These are phyloP conservation scores for Solen grandis DNA, from an alignment of 1,140 invertebrate species.

Conservation along the genomic window DNA sequence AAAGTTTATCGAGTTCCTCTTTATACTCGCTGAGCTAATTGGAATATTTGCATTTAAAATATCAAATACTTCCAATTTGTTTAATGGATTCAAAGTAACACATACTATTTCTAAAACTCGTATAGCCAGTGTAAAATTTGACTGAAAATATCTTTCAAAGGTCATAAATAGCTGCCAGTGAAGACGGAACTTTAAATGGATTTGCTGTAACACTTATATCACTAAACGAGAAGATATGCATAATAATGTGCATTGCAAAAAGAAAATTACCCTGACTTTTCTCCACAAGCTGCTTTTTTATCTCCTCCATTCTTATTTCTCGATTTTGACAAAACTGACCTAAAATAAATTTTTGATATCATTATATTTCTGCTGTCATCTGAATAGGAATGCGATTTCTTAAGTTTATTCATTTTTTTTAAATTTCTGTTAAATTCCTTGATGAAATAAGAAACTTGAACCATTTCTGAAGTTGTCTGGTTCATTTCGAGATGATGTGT, in stretches of 20 bases:
- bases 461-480: conserved; percentile 5
- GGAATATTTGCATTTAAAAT: background rate
- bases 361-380: conserved; percentile 14
- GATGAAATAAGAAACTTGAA: conserved; percentile 21
- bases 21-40: background rate
- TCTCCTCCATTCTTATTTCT: background rate
- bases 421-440: background rate
- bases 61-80: background rate
- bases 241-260: conserved; percentile 17
- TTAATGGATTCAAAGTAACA: conserved; percentile 11
- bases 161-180: conserved; percentile 26
- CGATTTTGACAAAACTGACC: background rate
- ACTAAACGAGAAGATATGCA: background rate
- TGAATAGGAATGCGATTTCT: background rate
- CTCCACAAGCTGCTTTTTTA: background rate
- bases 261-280: conserved; percentile 43
- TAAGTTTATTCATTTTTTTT: background rate
- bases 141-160: conserved; percentile 18
- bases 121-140: background rate
- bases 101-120: conserved; percentile 25
- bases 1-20: no score
- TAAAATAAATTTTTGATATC: conserved; percentile 19
- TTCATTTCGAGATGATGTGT: conserved; percentile 7
- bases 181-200: conserved; percentile 16
- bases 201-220: background rate